Evolutionary conservation across 2,888 invertebrate species (phyloP), one percentile per base, ranked within the genome.

Genomic region (Cosmorhoe ocellata): DNA sequence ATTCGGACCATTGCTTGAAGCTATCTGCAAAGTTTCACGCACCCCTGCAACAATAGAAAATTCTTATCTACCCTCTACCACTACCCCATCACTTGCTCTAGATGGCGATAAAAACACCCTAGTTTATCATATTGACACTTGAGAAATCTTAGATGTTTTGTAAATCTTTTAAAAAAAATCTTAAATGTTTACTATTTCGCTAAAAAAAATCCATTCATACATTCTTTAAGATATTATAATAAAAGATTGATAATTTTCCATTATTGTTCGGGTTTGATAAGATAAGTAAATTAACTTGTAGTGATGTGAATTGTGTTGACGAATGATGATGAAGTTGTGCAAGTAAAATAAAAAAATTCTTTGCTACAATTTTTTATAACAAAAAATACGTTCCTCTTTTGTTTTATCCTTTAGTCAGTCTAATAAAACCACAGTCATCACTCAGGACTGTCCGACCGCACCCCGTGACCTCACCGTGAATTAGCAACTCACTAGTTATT

Each of bases 41-140:
- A 80, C 84, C 87, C 88, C 81, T 82, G 79, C 79, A 83, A 83
- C 82, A 84, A 84, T 72, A 67, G 69, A 61, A 74, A 67, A 65
- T 67, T 71, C 81, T 85, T 88, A 84, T 85, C 86, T 82, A 81
- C 85, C 88, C 85, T 83, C 76, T 66, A 18, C n/a, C 18, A 18
- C 18, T 18, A 71, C 74, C 77, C 67, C 74, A 69, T 74, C 71
- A 71, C 68, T 69, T 64, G 58, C 71, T 44, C 26, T 33, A 10
- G 42, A 42, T 71, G 64, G 61, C 65, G 63, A 84, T 84, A 86
- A 85, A 83, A 81, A 81, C 74, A 74, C 67, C 74, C 76, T 69
- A 80, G 80, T 87, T 84, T 81, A 88, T 88, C 87, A 87, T 86
- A 88, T 85, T 82, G 87, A 79, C 85, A 84, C 82, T 85, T 81